Conservation (phyloP, 2,113 vertebrate genomes). For the Antechinus flavipes region DNA sequence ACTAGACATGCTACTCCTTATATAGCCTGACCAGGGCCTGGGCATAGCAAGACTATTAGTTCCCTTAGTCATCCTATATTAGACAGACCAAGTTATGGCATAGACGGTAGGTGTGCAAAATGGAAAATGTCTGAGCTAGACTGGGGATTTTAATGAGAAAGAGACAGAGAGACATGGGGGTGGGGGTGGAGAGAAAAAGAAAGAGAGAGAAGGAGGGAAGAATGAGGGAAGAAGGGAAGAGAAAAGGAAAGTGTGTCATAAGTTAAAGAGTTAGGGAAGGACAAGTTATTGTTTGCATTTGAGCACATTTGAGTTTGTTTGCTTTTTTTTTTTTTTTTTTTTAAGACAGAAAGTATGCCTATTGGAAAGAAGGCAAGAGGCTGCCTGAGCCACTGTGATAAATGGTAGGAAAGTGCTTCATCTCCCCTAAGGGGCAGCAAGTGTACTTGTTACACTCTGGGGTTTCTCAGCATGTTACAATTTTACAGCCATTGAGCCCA, state of each 20-base stretch:
- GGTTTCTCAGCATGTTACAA: neutral
- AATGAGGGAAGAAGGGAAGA: too few relatives aligned
- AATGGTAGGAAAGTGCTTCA: neutral
- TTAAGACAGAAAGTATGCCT: neutral
- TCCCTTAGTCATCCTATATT: neutral
- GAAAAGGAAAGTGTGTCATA: neutral
- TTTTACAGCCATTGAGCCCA: neutral
- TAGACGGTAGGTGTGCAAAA: neutral
- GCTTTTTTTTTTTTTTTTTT: neutral
- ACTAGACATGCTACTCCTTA: neutral
- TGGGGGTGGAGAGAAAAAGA: rapidly evolving
- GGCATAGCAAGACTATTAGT: neutral
- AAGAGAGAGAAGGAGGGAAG: rapidly evolving
- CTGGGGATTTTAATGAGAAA: neutral
- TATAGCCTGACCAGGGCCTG: neutral
- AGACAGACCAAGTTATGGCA: neutral
- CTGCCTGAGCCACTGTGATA: neutral
- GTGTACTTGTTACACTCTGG: neutral
- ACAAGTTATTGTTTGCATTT: neutral
- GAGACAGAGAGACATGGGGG: neutral
- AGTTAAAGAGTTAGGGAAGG: neutral
- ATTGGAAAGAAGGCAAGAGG: neutral
- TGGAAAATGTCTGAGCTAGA: neutral
- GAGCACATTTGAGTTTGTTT: neutral
- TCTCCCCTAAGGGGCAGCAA: neutral